Conservation (phyloP, 2,113 vertebrate species). For the Malurus cyaneus region DNA sequence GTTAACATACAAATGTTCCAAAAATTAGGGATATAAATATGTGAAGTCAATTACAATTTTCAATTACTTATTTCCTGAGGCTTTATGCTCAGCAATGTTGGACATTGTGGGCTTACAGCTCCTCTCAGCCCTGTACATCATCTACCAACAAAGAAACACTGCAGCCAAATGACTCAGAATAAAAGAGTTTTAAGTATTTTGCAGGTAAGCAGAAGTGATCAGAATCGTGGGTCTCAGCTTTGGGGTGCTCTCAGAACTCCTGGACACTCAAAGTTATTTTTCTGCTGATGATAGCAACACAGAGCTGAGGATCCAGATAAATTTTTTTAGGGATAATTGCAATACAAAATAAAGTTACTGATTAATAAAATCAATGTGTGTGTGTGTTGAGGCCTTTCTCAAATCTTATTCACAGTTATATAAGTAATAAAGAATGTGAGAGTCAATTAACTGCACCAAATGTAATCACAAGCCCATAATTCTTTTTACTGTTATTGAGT, state of each 20-base stretch:
- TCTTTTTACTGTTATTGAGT: conserved; percentile 16
- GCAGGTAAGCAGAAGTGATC: background rate
- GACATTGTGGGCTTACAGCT: background rate
- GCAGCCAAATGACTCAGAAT: background rate
- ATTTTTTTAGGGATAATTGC: background rate
- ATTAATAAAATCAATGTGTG: background rate
- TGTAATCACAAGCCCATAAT: background rate
- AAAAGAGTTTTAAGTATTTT: background rate
- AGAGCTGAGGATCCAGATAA: background rate
- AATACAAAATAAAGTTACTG: background rate
- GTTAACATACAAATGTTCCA: conserved; percentile 25
- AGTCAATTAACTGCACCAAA: conserved; percentile 11
- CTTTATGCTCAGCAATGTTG: background rate
- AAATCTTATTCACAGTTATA: background rate
- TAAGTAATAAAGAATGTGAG: conserved; percentile 1
- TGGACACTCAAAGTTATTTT: background rate
- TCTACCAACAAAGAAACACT: background rate
- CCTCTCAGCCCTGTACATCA: background rate
- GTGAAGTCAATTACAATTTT: conserved; percentile 38
- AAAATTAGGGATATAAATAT: conserved; percentile 47
- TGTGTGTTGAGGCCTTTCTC: background rate
- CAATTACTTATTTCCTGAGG: conserved; percentile 34
- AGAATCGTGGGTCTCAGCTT: background rate
- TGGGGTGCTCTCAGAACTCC: background rate
- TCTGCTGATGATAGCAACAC: background rate